These are phyloP conservation scores for Calephelis virginiensis DNA, from an alignment of 1,140 invertebrate genomes.

Conservation along the genomic window DNA sequence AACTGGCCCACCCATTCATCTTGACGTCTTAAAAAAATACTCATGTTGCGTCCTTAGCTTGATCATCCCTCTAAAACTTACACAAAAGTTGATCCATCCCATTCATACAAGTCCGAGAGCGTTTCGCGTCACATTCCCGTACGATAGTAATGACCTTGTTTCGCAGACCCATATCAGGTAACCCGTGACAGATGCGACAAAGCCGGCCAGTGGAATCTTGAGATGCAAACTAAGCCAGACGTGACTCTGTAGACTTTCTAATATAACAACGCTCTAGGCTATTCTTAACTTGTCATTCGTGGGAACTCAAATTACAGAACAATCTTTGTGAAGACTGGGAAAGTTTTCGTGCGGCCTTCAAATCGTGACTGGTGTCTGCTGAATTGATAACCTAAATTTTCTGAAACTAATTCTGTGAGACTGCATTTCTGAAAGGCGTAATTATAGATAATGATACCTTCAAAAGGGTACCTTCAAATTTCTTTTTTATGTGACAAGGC, in stretches of 20 bases:
- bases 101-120: constrained; percentile 21
- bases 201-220: constrained; percentile 48
- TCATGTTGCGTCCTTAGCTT: constrained; percentile 11
- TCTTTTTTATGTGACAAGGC: too few relatives aligned
- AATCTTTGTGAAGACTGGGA: constrained; percentile 27
- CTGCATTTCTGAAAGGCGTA: too few relatives aligned
- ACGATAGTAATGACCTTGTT: constrained; percentile 39
- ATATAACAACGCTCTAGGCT: constrained; percentile 46
- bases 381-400: too few relatives aligned
- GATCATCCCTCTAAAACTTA: constrained; percentile 1
- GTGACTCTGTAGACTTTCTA: constrained; percentile 70
- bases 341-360: constrained; percentile 9
- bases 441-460: too few relatives aligned
- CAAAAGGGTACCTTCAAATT: too few relatives aligned
- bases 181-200: constrained; percentile 55
- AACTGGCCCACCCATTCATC: too few relatives aligned
- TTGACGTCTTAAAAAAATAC: too few relatives aligned
- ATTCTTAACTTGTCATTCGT: constrained; percentile 64
- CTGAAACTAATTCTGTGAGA: too few relatives aligned
- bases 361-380: constrained; percentile 16
- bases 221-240: constrained; percentile 69
- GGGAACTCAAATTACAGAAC: constrained; percentile 60
- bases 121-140: constrained; percentile 34
- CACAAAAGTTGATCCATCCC: constrained; percentile 26
- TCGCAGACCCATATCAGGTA: constrained; percentile 54